A percentile compares a stretch with the other conserved stretches of the same genome.
Conservation (phyloP, 2,888 invertebrate genomes). For the Diaperis boleti region DNA sequence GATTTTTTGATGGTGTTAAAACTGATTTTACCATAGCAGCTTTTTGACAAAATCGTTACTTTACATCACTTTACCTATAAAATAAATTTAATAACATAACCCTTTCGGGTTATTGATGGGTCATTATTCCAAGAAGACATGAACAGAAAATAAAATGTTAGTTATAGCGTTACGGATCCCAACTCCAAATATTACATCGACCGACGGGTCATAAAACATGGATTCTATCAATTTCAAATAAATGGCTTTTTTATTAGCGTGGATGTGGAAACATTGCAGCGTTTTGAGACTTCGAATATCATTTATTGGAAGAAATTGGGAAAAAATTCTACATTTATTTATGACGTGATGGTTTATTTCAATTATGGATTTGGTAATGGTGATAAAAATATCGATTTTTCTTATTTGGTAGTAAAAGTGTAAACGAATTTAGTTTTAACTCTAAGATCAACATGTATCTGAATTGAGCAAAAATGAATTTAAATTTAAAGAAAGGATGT, state of each 20-base stretch:
- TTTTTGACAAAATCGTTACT: too few relatives aligned
- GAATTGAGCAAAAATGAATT: too few relatives aligned
- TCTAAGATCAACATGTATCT: too few relatives aligned
- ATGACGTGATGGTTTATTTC: slow-evolving; percentile 10
- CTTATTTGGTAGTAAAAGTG: too few relatives aligned
- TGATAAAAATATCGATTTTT: neutral
- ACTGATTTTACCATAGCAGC: too few relatives aligned
- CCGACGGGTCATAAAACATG: slow-evolving; percentile 30
- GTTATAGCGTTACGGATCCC: slow-evolving; percentile 7
- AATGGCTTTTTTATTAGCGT: slow-evolving; percentile 35
- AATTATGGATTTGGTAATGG: neutral
- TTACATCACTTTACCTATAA: too few relatives aligned
- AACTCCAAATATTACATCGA: slow-evolving; percentile 27
- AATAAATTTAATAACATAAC: neutral
- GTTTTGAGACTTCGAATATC: slow-evolving; percentile 36
- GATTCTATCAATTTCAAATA: slow-evolving; percentile 36
- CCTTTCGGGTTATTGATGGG: neutral
- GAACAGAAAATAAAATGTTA: slow-evolving; percentile 10
- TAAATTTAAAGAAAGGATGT: too few relatives aligned
- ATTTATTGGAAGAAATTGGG: slow-evolving; percentile 21
- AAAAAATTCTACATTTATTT: neutral
- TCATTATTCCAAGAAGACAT: slow-evolving; percentile 3
- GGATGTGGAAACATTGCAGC: slow-evolving; percentile 32
- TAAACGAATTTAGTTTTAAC: too few relatives aligned
- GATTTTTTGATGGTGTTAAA: too few relatives aligned